Base-by-base conservation (phyloP, 2,113 vertebrate genomes). In the Cryptotis parvus region DNA sequence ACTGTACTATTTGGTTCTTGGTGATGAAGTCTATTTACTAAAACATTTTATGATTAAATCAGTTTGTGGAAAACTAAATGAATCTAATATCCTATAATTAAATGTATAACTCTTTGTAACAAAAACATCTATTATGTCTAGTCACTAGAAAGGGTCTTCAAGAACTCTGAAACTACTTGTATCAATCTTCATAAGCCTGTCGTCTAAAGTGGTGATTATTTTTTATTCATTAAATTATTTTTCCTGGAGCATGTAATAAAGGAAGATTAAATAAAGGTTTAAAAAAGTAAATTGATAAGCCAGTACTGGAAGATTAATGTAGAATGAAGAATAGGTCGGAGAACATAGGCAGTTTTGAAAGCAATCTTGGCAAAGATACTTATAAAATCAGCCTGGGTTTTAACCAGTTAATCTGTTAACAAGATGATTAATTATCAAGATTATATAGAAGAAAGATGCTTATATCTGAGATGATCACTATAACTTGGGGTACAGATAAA, bases 181-280 rank as follows among this genome's bases (percentile, higher is more conserved):
- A 91, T 66, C 24, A 27, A 31, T 90, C 22, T 16, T 81, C 61
- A 26, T 55, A 18, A 33, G 1, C 29, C 10, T 35, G 29, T 76
- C 35, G 58, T 18, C 6, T 52, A 52, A 8, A 1, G 65, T 41
- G 33, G 18, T n/a, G 33, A 73, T 37, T 68, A 9, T 75, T 29
- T 78, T 68, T 66, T 58, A 73, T 76, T 84, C 52, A 66, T 20
- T 45, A 22, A 87, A 87, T 65, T 3, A 45, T 84, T 70, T 90
- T 80, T 2, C 2, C 9, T 2, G 69, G 26, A 33, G 6, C 22
- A 80, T 49, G 14, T 33, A 84, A 80, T 10, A 75, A 81, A 24
- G 16, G 15, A 45, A 7, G 4, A 84, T 72, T 87, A 58, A 33
- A 20, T 79, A 68, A 55, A 58, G 55, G 22, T 15, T 68, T 77